phyloP scores from a whole-genome alignment of 2,888 invertebrate species.

The Harpalus rubripes region DNA sequence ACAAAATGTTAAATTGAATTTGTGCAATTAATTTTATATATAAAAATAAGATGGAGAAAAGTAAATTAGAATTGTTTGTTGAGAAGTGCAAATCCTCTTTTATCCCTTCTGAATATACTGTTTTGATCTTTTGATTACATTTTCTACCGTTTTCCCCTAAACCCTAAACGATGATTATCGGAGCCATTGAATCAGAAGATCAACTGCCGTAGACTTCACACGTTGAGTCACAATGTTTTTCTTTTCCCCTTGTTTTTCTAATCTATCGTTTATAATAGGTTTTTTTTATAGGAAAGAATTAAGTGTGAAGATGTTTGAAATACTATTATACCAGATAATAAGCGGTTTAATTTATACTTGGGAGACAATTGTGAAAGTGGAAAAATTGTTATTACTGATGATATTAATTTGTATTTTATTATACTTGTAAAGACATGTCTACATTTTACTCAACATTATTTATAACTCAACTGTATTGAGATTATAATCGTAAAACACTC shows the following conservation, averaged over 20 bases:
- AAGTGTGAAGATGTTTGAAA: background rate
- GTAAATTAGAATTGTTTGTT: background rate
- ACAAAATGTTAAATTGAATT: too few species aligned
- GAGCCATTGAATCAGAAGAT: constrained; percentile 2
- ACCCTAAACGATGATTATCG: background rate
- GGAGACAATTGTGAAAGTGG: background rate
- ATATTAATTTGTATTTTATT: background rate
- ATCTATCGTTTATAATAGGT: background rate
- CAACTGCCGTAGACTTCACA: background rate
- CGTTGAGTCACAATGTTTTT: background rate
- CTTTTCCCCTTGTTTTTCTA: background rate
- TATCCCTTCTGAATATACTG: background rate
- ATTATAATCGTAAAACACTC: too few species aligned
- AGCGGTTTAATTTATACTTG: background rate
- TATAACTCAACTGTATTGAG: too few species aligned
- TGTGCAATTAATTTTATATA: too few species aligned
- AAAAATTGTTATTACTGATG: background rate
- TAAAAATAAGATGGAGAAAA: background rate
- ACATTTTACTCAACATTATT: background rate
- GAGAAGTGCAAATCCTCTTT: background rate
- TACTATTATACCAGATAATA: background rate
- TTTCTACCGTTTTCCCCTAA: background rate
- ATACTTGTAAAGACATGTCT: background rate
- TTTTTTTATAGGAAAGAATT: background rate
- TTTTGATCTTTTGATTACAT: background rate